These are phyloP conservation scores for Heliornis fulica DNA, from an alignment of 2,113 vertebrate species.

Conservation along the genomic window DNA sequence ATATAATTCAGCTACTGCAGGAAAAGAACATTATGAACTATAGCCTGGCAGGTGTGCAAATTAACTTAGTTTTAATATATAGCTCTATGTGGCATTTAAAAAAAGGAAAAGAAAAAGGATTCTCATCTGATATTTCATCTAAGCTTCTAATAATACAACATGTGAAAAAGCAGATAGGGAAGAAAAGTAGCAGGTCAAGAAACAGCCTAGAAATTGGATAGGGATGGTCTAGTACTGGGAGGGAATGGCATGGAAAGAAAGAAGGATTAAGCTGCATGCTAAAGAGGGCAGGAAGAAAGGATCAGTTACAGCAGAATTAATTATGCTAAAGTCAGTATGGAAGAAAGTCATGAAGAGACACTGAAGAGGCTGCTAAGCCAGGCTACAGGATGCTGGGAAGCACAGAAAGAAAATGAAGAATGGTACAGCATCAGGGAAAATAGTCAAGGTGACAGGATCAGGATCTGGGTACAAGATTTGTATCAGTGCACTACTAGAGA, in stretches of 20 bases:
- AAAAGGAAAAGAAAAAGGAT: background rate
- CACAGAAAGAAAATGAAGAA: conserved; percentile 43
- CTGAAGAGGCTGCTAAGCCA: conserved; percentile 1
- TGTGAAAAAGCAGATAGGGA: background rate
- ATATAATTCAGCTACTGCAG: background rate
- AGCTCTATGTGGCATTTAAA: background rate
- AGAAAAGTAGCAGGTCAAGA: conserved; percentile 18
- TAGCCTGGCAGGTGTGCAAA: background rate
- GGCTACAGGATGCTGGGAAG: conserved; percentile 13
- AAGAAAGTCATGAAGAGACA: conserved; percentile 40
- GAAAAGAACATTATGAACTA: conserved; percentile 8
- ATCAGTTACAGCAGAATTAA: conserved; percentile 33
- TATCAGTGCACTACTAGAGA: background rate
- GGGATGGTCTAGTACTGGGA: conserved; percentile 15
- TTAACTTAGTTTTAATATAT: background rate
- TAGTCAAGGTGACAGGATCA: background rate
- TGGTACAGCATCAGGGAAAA: background rate
- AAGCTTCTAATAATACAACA: background rate
- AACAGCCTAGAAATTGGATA: conserved; percentile 19
- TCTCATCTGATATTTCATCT: background rate
- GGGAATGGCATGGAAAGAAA: conserved; percentile 43
- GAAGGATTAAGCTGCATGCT: conserved; percentile 39
- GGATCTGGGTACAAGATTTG: conserved; percentile 44
- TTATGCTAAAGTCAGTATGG: conserved; percentile 25
- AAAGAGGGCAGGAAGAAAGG: conserved; percentile 18